Evolutionary conservation across 2,888 invertebrate genomes (phyloP), one percentile per base, ranked within the genome.

Genomic region (Luperina nickerlii): DNA sequence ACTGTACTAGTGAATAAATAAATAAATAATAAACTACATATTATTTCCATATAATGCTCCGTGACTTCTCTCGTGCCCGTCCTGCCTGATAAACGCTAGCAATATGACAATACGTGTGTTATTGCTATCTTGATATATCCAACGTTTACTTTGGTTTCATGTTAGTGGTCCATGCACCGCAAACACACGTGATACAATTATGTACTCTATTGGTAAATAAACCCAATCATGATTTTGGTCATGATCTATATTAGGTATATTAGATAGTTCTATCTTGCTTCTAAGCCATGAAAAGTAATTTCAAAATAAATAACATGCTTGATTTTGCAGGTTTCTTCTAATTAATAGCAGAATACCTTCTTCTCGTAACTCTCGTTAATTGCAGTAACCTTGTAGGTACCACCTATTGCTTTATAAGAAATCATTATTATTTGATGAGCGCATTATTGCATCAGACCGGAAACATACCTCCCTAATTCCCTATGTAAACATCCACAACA

Each of bases 71-170:
- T 57, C 57, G 57, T 57, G 24, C 57, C 24, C 20, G 4, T 57
- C 54, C 18, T 65, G 48, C 15, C 11, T 11, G 27, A 74, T n/a
- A 48, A 24, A 15, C 1, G 18, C 20, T 66, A 74, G 27, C 82
- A 79, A 66, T 79, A 32, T 57, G 48, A 27, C 27, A 32, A 38
- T 15, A 51, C 27, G 51, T 38, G 54, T 45, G 5, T 27, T 83
- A n/a, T 81, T 81, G 78, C 78, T 78, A 67, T 78, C 20, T 57
- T 62, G 18, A 38, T 72, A 15, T 2, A 6, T 24, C 11, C 8
- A 38, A n/a, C 20, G 20, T 32, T 42, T 24, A 32, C 54, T 27
- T 42, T n/a, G 18, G 11, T 27, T 27, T 38, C 20, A 48, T 78
- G 4, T 13, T 18, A n/a, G 24, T 18, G n/a, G 24, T 27, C 18